Evolutionary conservation across 2,888 invertebrate species (phyloP), one percentile per base, ranked within the genome.

Genomic region (Orgyia antiqua): DNA sequence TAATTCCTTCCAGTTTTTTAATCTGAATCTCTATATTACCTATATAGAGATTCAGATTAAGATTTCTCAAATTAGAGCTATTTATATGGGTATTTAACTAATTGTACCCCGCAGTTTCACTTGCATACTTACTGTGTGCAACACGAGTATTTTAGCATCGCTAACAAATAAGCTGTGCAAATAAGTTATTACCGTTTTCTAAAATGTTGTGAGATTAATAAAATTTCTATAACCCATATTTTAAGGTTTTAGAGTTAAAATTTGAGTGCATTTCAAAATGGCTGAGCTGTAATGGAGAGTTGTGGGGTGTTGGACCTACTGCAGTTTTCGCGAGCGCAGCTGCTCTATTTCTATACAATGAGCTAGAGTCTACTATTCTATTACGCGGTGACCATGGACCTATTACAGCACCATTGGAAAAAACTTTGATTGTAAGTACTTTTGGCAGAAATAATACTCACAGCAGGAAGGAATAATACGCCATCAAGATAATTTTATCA

Each of bases 241-340:
- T n/a, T n/a, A n/a, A n/a, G n/a, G n/a, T n/a, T 42, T 55, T 76
- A 49, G 69, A 73, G 35, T 55, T 58, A 31, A 66, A 71, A 28
- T 36, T 69, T 42, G 78, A 74, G 39, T 42, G 54, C 19, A 25
- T 75, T 24, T 66, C 75, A 24, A 70, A 63, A 71, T 86, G 86
- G 84, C 56, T 83, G 64, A 86, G 86, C 58, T 86, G 84, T 73
- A 86, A 86, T 54, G 84, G 82, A 40, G 83, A 82, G 56, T 55
- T 65, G 30, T 78, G 77, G 77, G 86, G 86, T 31, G 69, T 82
- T 43, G 86, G 86, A 6, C 86, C 86, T 8, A 86, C 86, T 24
- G 62, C 59, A 26, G 78, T 86, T 53, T 82, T 86, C 65, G 82
- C 79, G 40, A 80, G 79, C 47, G 86, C 86, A 36, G 84, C 86